These are phyloP conservation scores for Amphiprion ocellaris DNA, from an alignment of 2,113 vertebrate species.

Conservation along the genomic window DNA sequence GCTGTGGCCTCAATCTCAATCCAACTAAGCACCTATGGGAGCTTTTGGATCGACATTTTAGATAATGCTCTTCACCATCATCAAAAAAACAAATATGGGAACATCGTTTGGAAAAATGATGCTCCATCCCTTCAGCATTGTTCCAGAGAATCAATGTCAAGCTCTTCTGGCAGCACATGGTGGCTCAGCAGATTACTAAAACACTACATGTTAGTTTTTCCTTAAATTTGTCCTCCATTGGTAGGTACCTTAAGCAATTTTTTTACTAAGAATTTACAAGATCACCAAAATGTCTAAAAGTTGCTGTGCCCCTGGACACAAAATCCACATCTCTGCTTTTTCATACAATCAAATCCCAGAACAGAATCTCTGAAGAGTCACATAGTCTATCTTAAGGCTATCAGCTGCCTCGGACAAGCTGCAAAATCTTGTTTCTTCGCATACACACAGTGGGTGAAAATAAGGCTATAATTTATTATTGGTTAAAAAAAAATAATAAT, in stretches of 20 bases:
- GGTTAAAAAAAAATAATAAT: background rate
- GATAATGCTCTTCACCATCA: too few species aligned
- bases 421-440: constrained; percentile 2
- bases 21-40: too few species aligned
- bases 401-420: constrained; percentile 26
- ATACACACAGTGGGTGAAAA: background rate
- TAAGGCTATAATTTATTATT: background rate
- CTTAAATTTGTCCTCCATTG: too few species aligned
- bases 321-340: constrained; percentile 20
- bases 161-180: too few species aligned
- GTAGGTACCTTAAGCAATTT: background rate
- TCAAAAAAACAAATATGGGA: too few species aligned
- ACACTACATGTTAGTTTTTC: too few species aligned
- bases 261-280: constrained; percentile 3
- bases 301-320: constrained; percentile 12
- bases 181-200: too few species aligned
- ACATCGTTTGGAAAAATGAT: too few species aligned
- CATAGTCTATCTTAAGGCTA: constrained; percentile 2
- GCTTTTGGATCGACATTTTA: too few species aligned
- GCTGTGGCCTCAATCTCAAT: too few species aligned
- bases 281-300: constrained; percentile 21
- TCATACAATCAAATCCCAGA: constrained; percentile 19
- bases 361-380: constrained; percentile 11
- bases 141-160: too few species aligned
- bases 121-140: too few species aligned